Evolutionary conservation across 2,888 invertebrate species (phyloP).

Genomic region (Tipula unca): DNA sequence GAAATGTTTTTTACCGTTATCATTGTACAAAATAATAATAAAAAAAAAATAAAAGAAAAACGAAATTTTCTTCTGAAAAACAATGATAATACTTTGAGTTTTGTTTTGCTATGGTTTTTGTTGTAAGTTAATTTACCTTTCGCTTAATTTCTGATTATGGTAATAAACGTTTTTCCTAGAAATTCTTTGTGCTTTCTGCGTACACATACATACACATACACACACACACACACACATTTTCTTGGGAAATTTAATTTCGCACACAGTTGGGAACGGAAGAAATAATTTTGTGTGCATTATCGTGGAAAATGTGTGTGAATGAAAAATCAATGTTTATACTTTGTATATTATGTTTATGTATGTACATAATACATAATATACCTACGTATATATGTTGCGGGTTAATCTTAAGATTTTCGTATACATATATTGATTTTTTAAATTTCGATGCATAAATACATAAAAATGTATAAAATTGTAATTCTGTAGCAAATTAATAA

Average conservation of each 20-base stretch:
- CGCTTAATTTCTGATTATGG: not conserved
- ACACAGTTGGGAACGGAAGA: not conserved
- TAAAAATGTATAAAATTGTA: too few relatives aligned
- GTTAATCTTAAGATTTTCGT: too few relatives aligned
- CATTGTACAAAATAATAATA: not conserved
- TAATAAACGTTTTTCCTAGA: not conserved
- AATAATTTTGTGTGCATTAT: not conserved
- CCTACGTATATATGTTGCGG: too few relatives aligned
- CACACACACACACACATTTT: not conserved
- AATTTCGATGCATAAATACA: too few relatives aligned
- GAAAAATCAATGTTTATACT: not conserved
- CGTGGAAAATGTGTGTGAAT: not conserved
- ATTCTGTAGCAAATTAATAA: too few relatives aligned
- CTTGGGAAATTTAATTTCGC: not conserved
- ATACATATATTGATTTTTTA: too few relatives aligned
- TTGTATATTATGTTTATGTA: not conserved
- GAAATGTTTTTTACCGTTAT: not conserved
- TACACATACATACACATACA: not conserved
- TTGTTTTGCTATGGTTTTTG: not conserved
- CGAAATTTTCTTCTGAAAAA: not conserved
- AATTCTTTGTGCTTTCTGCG: not conserved
- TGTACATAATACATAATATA: too few relatives aligned
- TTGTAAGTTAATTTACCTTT: slow-evolving; percentile 1
- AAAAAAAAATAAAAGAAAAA: too few relatives aligned
- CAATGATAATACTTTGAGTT: not conserved